phyloP scores from a whole-genome alignment of 2,113 vertebrate genomes.

The Prunella fulvescens region DNA sequence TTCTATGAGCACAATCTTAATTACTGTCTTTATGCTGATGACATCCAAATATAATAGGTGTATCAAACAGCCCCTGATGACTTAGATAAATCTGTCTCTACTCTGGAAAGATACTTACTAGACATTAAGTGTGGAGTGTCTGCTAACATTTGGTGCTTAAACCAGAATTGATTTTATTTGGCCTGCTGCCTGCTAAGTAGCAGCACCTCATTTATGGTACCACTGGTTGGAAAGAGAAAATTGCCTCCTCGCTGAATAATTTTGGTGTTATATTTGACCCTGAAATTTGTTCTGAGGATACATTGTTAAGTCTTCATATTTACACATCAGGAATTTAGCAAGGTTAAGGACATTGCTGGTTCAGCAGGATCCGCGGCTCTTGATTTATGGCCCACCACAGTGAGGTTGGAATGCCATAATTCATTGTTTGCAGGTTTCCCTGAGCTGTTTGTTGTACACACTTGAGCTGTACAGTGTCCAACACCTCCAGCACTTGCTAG shows the following conservation, averaged over 20 bases:
- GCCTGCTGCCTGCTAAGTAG: neutral
- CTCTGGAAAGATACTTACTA: neutral
- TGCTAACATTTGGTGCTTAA: neutral
- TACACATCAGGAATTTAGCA: slow-evolving; percentile 3
- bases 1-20: neutral
- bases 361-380: neutral
- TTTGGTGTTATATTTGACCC: neutral
- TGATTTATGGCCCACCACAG: slow-evolving; percentile 22
- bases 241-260: neutral
- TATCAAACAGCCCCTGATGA: neutral
- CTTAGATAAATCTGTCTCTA: neutral
- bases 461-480: neutral
- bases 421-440: neutral
- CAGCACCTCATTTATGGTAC: neutral
- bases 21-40: slow-evolving; percentile 27
- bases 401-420: neutral
- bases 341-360: slow-evolving; percentile 40
- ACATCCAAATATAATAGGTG: slow-evolving; percentile 19
- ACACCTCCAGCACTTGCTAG: neutral
- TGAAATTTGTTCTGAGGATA: neutral
- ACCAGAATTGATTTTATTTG: slow-evolving; percentile 5
- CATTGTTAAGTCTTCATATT: slow-evolving; percentile 5
- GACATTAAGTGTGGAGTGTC: neutral
- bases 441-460: neutral
- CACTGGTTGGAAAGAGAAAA: neutral